Percentiles rank a stretch among this genome's conserved stretches.
These are phyloP conservation scores for Medauroidea extradentata DNA, from an alignment of 1,140 invertebrate genomes.

Conservation along the genomic window DNA sequence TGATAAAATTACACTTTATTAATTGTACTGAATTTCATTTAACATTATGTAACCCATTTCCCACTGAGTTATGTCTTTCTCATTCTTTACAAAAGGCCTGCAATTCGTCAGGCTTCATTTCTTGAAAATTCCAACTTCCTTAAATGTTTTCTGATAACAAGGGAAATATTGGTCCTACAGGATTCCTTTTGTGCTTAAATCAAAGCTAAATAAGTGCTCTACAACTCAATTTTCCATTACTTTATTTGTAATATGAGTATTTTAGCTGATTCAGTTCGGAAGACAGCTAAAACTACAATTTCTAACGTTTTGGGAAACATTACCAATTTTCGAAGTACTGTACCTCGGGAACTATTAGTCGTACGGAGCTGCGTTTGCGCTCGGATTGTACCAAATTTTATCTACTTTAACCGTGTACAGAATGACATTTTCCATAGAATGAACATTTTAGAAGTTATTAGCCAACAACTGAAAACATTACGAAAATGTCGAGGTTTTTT, in stretches of 20 bases:
- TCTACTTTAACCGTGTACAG: background rate
- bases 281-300: slow-evolving; percentile 3
- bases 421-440: background rate
- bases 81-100: background rate
- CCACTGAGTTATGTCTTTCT: slow-evolving; percentile 2
- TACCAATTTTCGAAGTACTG: background rate
- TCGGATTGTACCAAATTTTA: background rate
- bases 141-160: slow-evolving; percentile 1
- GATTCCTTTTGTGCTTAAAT: slow-evolving; percentile 5
- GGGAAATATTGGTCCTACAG: slow-evolving; percentile 8
- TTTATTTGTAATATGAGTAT: slow-evolving; percentile 6
- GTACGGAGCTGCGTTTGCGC: slow-evolving; percentile 5
- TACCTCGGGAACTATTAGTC: background rate
- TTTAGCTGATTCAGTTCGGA: slow-evolving; percentile 6
- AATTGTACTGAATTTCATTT: background rate
- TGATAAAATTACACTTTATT: background rate
- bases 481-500: background rate
- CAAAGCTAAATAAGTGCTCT: slow-evolving; percentile 11
- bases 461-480: background rate
- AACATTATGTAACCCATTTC: background rate
- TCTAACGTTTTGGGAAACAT: background rate
- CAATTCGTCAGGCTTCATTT: slow-evolving; percentile 5
- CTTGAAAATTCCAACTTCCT: slow-evolving; percentile 1
- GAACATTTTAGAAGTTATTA: background rate
- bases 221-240: slow-evolving; percentile 3